Base-by-base conservation (phyloP, 2,113 vertebrate species). In the Pipa parva region DNA sequence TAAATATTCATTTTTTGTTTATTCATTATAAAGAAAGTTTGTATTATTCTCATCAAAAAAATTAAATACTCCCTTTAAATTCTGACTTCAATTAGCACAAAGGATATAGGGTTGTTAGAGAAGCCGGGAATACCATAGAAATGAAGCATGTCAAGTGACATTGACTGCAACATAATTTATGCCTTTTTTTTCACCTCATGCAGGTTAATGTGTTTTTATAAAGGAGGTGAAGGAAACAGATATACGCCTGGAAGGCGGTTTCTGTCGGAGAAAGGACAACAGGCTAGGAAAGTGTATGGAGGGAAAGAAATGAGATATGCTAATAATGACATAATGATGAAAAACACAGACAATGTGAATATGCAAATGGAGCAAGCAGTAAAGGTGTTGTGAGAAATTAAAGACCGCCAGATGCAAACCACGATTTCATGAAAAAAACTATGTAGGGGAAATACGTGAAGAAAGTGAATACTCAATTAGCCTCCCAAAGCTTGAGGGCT, bases 251-350 rank as follows among this genome's bases (percentile, higher is more conserved):
- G 31, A 48, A 68, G 65, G 45, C 22, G 8, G 28, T 22, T 68
- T 42, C 31, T 33, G 39, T 33, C 45, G 57, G 45, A 29, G 49
- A 42, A 49, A 24, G 48, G 31, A 10, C 60, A 31, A 60, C 27
- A 69, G 6, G 12, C 18, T 54, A 21, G 26, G 31, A 54, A 54
- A 69, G 24, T 20, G 39, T 21, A 45, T 29, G 17, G 37, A 65
- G 55, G 21, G 42, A 27, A 33, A 15, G 52, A 48, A 45, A 69
- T 61, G 54, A 52, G 24, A 60, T 69, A 61, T 61, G 58, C 46
- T 69, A 69, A 69, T 69, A 54, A 69, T 52, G 24, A 54, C 48
- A 54, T 69, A 61, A 61, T 54, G 33, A 61, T 60, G n/a, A n/a
- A n/a, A n/a, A n/a, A n/a, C n/a, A n/a, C n/a, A n/a, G n/a, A n/a